These are phyloP conservation scores for Phymorhynchus buccinoides DNA, from an alignment of 1,140 invertebrate species.

Conservation along the genomic window DNA sequence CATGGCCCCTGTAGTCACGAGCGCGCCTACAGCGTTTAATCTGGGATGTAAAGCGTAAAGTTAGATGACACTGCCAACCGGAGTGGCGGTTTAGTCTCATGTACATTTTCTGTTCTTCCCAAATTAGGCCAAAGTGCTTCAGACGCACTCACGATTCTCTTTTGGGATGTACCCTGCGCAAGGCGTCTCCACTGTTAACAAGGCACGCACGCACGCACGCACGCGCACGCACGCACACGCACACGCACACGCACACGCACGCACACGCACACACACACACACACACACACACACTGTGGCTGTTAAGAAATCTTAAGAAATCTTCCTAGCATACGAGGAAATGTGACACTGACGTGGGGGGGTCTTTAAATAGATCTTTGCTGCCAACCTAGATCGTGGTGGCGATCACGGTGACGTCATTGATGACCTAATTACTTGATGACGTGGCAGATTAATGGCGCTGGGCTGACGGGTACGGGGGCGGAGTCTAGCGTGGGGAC, in stretches of 20 bases:
- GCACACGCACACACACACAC: background rate
- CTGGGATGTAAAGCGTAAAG: too few species aligned
- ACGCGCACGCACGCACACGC: too few species aligned
- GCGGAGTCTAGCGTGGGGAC: conserved; percentile 32
- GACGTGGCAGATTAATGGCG: conserved; percentile 34
- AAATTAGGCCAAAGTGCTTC: background rate
- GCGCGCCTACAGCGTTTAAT: background rate
- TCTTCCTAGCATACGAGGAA: too few species aligned
- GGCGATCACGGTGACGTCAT: background rate
- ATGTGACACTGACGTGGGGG: too few species aligned
- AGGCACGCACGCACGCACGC: too few species aligned
- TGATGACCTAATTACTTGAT: background rate
- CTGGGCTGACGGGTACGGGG: conserved; percentile 37
- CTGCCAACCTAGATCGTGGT: background rate
- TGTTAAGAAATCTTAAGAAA: too few species aligned
- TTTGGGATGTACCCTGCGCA: background rate
- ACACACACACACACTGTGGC: too few species aligned
- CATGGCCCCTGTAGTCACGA: background rate
- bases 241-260: too few species aligned
- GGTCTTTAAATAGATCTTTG: background rate
- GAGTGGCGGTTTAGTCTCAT: background rate
- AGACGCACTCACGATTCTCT: background rate
- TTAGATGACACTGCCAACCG: too few species aligned
- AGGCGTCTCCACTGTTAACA: background rate
- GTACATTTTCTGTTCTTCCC: background rate